Conservation (phyloP, 2,797 vertebrate species). For the Vireo griseus region DNA sequence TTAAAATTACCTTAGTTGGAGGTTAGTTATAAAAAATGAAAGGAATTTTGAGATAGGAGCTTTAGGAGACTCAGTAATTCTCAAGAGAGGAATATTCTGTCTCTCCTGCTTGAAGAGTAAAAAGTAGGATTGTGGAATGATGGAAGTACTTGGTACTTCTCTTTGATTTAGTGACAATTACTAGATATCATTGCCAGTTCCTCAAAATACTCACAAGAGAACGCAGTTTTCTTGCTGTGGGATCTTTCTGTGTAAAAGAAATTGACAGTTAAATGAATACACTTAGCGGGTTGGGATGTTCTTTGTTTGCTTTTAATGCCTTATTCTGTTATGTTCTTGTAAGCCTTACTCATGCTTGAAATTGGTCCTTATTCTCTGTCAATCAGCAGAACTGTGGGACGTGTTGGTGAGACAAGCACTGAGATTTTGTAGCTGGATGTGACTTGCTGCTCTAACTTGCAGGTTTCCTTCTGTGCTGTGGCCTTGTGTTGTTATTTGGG, state of each 20-base stretch:
- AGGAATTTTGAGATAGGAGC: neutral
- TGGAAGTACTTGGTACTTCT: neutral
- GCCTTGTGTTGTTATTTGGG: neutral
- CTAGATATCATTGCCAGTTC: neutral
- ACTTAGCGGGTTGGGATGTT: neutral
- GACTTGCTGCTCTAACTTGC: neutral
- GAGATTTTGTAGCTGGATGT: neutral
- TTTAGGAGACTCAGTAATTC: neutral
- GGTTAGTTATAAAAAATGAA: neutral
- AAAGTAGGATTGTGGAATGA: neutral
- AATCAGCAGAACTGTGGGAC: neutral
- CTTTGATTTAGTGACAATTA: neutral
- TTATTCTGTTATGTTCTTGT: neutral
- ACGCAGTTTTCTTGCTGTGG: neutral
- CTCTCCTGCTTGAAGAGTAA: neutral
- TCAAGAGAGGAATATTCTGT: neutral
- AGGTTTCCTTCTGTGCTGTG: neutral
- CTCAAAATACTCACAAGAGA: neutral
- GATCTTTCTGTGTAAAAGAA: neutral
- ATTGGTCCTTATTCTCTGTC: neutral
- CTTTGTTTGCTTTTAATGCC: neutral
- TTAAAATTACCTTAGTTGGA: neutral
- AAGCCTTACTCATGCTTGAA: neutral
- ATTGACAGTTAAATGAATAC: neutral
- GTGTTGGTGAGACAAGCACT: neutral